Conservation (phyloP, 1,140 invertebrate species). For the silkworm (Bombyx mori) region DNA sequence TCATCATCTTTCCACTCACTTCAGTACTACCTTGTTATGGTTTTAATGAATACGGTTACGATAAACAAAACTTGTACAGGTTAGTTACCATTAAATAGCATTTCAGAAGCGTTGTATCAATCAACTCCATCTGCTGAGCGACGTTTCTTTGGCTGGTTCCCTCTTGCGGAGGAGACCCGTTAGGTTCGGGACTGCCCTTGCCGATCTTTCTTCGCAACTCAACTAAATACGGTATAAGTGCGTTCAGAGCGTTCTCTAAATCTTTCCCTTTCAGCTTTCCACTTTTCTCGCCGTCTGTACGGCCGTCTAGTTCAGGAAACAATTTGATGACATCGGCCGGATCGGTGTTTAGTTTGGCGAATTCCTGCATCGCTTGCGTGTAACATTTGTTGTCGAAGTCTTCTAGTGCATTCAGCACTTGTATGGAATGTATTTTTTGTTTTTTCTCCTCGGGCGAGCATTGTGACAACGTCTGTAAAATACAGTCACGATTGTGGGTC, state of each 20-base stretch:
- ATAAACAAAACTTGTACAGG: not conserved
- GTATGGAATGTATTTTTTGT: conserved; percentile 88
- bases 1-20: too few species aligned
- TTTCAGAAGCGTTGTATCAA: conserved; percentile 96
- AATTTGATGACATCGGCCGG: conserved; percentile 95
- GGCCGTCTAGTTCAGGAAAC: conserved; percentile 91
- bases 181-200: conserved; percentile 39
- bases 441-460: conserved; percentile 85
- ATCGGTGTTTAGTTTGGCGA: conserved; percentile 90
- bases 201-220: conserved; percentile 77
- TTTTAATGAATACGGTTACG: too few species aligned
- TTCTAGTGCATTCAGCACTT: conserved; percentile 91
- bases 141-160: conserved; percentile 54
- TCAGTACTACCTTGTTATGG: too few species aligned
- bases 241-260: conserved; percentile 88
- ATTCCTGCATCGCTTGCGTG: conserved; percentile 91
- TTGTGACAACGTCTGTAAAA: conserved; percentile 83
- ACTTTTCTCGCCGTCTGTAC: conserved; percentile 56
- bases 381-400: conserved; percentile 91
- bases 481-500: too few species aligned
- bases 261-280: conserved; percentile 82
- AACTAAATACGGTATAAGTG: conserved; percentile 91
- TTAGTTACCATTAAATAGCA: conserved; percentile 89
- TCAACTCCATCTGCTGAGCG: conserved; percentile 87
- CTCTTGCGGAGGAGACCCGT: conserved; percentile 46